phyloP scores from a whole-genome alignment of 2,113 vertebrate species.

The Sapajus apella region DNA sequence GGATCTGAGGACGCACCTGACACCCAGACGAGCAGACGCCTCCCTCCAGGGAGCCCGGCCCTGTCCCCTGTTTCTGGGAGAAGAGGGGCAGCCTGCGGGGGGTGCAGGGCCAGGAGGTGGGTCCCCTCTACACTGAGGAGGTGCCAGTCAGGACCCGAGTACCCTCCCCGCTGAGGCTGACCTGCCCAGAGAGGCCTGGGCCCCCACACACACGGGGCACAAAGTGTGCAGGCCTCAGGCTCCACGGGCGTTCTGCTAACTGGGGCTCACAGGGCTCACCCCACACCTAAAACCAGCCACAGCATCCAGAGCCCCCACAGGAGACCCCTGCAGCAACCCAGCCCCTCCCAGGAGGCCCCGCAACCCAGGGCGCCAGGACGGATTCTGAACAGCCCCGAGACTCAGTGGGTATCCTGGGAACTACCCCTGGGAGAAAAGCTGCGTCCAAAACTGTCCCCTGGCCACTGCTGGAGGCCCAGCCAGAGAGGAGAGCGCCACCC shows the following conservation, averaged over 20 bases:
- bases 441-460: background rate
- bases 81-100: no score
- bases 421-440: background rate
- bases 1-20: no score
- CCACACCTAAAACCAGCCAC: background rate
- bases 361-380: fast-evolving
- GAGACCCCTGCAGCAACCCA: no score
- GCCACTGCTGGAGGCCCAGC: background rate
- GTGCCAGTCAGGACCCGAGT: background rate
- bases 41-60: no score
- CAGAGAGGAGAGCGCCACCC: background rate
- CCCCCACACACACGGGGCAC: background rate
- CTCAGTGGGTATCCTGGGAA: background rate
- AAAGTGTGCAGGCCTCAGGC: background rate
- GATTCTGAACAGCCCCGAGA: fast-evolving
- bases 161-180: fast-evolving
- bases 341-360: background rate
- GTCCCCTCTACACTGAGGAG: no score
- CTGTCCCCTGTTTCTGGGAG: no score
- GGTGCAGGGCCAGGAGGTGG: no score
- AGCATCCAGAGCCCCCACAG: background rate
- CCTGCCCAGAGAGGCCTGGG: no score
- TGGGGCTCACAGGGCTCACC: background rate
- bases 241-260: fast-evolving
- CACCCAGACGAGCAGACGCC: no score